Evolutionary conservation across 2,888 invertebrate genomes (phyloP).

Genomic region (Eremobia ochroleuca): DNA sequence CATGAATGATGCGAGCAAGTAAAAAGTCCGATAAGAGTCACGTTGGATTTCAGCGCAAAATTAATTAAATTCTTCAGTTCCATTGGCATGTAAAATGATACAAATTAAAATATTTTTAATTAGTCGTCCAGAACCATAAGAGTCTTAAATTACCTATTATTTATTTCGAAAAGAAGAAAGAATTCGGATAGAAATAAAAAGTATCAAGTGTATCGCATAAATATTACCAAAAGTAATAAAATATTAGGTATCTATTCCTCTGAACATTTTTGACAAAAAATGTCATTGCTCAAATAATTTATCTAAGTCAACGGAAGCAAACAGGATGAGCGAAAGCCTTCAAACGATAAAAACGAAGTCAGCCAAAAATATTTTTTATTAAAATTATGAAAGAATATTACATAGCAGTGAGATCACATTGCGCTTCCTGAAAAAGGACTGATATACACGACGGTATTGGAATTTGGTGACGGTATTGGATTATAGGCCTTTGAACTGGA

Average conservation of each 20-base stretch:
- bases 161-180: not conserved
- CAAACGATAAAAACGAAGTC: slow-evolving; percentile 6
- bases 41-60: not conserved
- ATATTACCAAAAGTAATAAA: slow-evolving; percentile 13
- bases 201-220: not conserved
- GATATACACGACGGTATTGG: not conserved
- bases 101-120: not conserved
- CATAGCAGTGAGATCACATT: slow-evolving; percentile 7
- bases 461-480: not conserved
- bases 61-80: not conserved
- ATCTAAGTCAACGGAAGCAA: slow-evolving; percentile 40
- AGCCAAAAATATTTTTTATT: slow-evolving; percentile 29
- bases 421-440: not conserved
- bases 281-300: slow-evolving; percentile 40
- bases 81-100: not conserved
- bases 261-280: slow-evolving; percentile 21
- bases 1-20: not conserved
- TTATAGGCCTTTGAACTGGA: not conserved
- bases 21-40: not conserved
- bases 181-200: not conserved
- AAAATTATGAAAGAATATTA: slow-evolving; percentile 25
- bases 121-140: not conserved
- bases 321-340: slow-evolving; percentile 27
- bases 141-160: not conserved
- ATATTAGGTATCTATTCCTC: not conserved